Percentiles rank a stretch among this genome's conserved stretches.
Conservation (phyloP, 2,888 invertebrate species). For the Ceramica pisi region DNA sequence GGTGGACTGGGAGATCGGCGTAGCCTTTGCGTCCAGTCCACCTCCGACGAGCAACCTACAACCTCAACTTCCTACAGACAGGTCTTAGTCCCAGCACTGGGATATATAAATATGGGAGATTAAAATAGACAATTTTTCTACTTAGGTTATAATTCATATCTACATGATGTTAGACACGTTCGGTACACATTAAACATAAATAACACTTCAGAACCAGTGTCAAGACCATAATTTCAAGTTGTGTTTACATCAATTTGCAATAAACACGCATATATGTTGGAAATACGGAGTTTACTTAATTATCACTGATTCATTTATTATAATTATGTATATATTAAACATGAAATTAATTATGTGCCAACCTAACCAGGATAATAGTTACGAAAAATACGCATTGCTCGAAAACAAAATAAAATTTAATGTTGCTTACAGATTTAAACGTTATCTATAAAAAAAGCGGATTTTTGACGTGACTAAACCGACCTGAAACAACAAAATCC, state of each 20-base stretch:
- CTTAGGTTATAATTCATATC: not conserved
- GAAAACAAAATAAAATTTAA: conserved; percentile 2
- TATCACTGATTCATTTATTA: not conserved
- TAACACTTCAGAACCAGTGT: conserved; percentile 20
- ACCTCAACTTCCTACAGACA: too few relatives aligned
- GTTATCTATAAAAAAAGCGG: not conserved
- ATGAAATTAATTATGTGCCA: not conserved
- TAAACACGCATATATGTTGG: conserved; percentile 13
- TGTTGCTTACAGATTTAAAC: not conserved
- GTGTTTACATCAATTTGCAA: conserved; percentile 41
- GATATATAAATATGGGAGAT: not conserved
- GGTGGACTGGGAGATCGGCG: too few relatives aligned
- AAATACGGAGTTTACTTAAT: conserved; percentile 21
- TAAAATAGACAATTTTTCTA: not conserved
- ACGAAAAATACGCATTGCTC: not conserved
- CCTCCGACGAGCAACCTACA: too few relatives aligned
- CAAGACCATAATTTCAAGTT: conserved; percentile 19
- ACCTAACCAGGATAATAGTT: not conserved
- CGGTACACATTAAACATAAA: conserved; percentile 20
- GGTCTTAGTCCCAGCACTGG: not conserved
- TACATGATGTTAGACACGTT: not conserved
- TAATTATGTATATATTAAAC: conserved; percentile 1
- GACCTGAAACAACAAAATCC: not conserved
- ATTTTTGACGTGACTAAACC: not conserved
- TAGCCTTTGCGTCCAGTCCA: too few relatives aligned